Conservation (phyloP, 1,140 invertebrate species). For the Drosophila arizonae region DNA sequence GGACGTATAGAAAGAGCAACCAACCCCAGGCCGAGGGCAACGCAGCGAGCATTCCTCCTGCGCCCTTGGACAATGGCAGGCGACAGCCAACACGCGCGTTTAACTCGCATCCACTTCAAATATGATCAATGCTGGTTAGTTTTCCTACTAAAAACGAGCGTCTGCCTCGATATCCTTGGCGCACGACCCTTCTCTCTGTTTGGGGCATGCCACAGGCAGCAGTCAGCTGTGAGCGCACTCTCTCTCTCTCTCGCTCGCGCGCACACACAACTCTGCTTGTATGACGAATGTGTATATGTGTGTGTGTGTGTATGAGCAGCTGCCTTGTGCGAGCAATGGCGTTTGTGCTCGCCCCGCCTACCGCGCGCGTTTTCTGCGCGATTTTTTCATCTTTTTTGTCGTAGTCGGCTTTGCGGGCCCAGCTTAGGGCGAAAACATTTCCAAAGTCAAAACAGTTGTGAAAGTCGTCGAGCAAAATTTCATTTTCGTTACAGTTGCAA, state of each 20-base stretch:
- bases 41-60: constrained; percentile 7
- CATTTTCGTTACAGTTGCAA: constrained; percentile 45
- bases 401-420: constrained; percentile 6
- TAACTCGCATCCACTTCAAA: constrained; percentile 42
- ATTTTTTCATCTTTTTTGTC: constrained; percentile 38
- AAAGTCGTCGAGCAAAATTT: constrained; percentile 54
- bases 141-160: constrained; percentile 49
- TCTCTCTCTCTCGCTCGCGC: constrained; percentile 21
- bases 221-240: constrained; percentile 19
- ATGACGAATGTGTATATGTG: neutral
- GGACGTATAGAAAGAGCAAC: constrained; percentile 46
- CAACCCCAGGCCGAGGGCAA: constrained; percentile 43
- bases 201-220: constrained; percentile 67
- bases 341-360: constrained; percentile 64
- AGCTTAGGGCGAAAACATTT: constrained; percentile 31
- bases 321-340: constrained; percentile 59
- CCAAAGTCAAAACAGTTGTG: constrained; percentile 72
- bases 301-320: constrained; percentile 35
- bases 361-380: constrained; percentile 47
- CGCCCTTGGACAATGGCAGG: constrained; percentile 36
- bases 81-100: constrained; percentile 47
- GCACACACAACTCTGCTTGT: neutral
- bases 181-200: constrained; percentile 47
- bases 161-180: constrained; percentile 42
- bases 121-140: constrained; percentile 54